phyloP scores from a whole-genome alignment of 2,113 vertebrate species.

The Picathartes gymnocephalus region DNA sequence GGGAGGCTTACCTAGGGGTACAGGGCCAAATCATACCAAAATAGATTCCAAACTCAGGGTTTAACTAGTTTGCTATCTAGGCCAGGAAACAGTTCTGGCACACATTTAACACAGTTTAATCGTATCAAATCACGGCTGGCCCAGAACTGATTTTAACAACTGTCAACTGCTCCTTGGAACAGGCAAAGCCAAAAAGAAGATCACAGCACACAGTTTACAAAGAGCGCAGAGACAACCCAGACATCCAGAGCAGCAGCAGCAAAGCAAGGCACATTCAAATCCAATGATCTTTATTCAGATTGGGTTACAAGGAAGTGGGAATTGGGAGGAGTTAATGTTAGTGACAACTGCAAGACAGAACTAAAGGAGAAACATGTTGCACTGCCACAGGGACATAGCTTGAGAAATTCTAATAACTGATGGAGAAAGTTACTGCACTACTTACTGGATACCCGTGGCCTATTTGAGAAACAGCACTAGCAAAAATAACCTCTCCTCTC shows the following conservation, averaged over 20 bases:
- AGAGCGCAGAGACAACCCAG: not conserved
- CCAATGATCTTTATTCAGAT: constrained; percentile 49
- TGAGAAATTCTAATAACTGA: constrained; percentile 17
- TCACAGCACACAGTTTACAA: fast-evolving
- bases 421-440: constrained; percentile 33
- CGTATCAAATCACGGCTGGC: constrained; percentile 30
- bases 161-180: constrained; percentile 17
- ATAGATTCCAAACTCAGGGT: constrained; percentile 7
- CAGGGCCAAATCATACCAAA: not conserved
- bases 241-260: not conserved
- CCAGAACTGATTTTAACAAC: constrained; percentile 59
- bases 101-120: constrained; percentile 58
- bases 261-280: constrained; percentile 21
- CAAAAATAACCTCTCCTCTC: constrained; percentile 56
- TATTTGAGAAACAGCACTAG: constrained; percentile 25
- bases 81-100: constrained; percentile 59
- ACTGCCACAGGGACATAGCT: not conserved
- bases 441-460: constrained; percentile 26
- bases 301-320: constrained; percentile 52
- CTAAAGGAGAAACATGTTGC: constrained; percentile 27
- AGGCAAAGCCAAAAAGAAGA: constrained; percentile 10
- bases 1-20: not conserved
- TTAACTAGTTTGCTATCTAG: constrained; percentile 52
- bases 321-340: constrained; percentile 20
- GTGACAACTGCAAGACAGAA: constrained; percentile 43